A percentile compares a stretch with the other conserved stretches of the same genome.
phyloP scores from a whole-genome alignment of 2,888 invertebrate species.

The Cosmopolites sordidus region DNA sequence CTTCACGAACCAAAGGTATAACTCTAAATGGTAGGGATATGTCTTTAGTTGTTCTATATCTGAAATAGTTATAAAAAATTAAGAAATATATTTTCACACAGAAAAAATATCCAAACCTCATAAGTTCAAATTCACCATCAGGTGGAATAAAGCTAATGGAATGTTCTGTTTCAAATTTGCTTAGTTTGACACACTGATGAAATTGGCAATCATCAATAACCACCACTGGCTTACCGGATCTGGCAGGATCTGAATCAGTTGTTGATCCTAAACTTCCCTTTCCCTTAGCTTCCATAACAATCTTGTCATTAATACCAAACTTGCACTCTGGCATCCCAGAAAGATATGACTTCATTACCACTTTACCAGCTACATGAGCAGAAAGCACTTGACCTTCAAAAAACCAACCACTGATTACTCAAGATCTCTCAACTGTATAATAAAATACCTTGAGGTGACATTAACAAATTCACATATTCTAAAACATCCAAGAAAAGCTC shows the following conservation, averaged over 20 bases:
- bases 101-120: slow-evolving; percentile 68
- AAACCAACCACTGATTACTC: no score
- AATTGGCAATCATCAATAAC: slow-evolving; percentile 99
- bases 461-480: slow-evolving; percentile 97
- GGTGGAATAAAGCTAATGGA: slow-evolving; percentile 99
- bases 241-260: slow-evolving; percentile 66
- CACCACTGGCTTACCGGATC: slow-evolving; percentile 97
- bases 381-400: slow-evolving; percentile 88
- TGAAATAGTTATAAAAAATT: slow-evolving; percentile 17
- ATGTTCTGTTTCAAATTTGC: slow-evolving; percentile 99
- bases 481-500: slow-evolving; percentile 98
- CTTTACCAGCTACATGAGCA: slow-evolving; percentile 98
- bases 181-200: slow-evolving; percentile 98
- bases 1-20: slow-evolving; percentile 96
- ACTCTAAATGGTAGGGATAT: slow-evolving; percentile 99
- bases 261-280: slow-evolving; percentile 68
- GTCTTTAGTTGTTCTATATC: slow-evolving; percentile 98
- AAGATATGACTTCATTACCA: slow-evolving; percentile 99
- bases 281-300: slow-evolving; percentile 94
- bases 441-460: slow-evolving; percentile 92
- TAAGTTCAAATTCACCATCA: slow-evolving; percentile 98
- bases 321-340: slow-evolving; percentile 99
- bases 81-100: not conserved
- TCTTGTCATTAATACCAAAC: slow-evolving; percentile 99
- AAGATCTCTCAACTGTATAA: not conserved